These are phyloP conservation scores for Antigone vipio DNA, from an alignment of 2,113 vertebrate genomes.

Conservation along the genomic window DNA sequence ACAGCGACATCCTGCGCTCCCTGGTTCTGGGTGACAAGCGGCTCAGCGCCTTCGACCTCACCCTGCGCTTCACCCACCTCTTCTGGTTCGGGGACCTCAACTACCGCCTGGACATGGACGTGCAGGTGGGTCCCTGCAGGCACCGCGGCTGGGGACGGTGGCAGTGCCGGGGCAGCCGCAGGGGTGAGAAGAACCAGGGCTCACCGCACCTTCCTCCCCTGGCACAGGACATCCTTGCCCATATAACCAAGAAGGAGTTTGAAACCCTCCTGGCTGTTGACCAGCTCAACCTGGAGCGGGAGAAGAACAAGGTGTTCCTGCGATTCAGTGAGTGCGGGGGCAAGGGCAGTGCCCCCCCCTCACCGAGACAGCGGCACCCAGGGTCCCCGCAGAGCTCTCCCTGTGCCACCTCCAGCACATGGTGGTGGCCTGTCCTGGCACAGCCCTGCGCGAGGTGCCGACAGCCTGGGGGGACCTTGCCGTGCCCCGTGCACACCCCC, in stretches of 20 bases:
- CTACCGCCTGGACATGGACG: conserved; percentile 66
- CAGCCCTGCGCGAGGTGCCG: accelerated
- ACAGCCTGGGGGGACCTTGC: neutral
- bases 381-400: neutral
- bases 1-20: conserved; percentile 65
- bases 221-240: conserved; percentile 81
- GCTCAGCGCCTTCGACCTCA: conserved; percentile 57
- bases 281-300: conserved; percentile 83
- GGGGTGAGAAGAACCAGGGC: accelerated
- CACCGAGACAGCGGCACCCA: accelerated
- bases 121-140: conserved; percentile 32
- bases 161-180: accelerated
- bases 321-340: conserved; percentile 78
- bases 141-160: accelerated
- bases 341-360: neutral
- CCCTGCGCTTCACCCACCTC: conserved; percentile 67
- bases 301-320: conserved; percentile 86
- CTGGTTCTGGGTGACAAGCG: conserved; percentile 60
- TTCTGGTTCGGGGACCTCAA: conserved; percentile 72
- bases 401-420: neutral
- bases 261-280: conserved; percentile 85
- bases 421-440: neutral
- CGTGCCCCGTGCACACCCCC: accelerated
- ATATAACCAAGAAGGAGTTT: conserved; percentile 83
- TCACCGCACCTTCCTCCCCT: neutral